phyloP scores from a whole-genome alignment of 2,888 invertebrate genomes.

The Aporophyla nigra region DNA sequence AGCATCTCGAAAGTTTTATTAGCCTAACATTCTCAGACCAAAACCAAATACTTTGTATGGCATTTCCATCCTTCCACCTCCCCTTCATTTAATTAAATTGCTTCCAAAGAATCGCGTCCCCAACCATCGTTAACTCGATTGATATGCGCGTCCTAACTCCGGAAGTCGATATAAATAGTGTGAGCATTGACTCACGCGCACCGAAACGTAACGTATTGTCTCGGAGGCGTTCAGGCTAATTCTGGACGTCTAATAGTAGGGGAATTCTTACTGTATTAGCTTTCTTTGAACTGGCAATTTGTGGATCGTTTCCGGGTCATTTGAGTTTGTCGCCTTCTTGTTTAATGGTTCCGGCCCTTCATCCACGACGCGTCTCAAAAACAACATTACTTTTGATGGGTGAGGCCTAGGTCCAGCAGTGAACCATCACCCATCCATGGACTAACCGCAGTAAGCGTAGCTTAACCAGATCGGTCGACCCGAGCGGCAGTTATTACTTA shows the following conservation, averaged over 20 bases:
- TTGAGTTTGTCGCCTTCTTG: constrained; percentile 25
- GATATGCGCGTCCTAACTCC: constrained; percentile 75
- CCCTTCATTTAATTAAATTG: constrained; percentile 48
- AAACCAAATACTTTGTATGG: neutral
- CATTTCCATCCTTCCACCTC: neutral
- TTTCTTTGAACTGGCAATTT: constrained; percentile 49
- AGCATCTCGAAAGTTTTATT: neutral
- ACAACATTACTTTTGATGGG: no score
- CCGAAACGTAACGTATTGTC: constrained; percentile 70
- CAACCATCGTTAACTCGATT: constrained; percentile 65
- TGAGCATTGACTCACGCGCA: constrained; percentile 69
- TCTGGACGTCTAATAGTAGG: constrained; percentile 66
- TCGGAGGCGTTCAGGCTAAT: constrained; percentile 67
- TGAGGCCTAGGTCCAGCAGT: no score
- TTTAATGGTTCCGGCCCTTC: neutral
- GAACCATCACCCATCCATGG: neutral
- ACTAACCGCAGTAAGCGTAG: no score
- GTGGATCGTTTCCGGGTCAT: constrained; percentile 45
- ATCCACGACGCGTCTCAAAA: neutral
- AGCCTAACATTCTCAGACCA: neutral
- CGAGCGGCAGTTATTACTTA: no score
- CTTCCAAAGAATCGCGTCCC: constrained; percentile 44
- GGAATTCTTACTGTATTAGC: constrained; percentile 37
- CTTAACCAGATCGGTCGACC: no score
- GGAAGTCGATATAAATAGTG: constrained; percentile 74